phyloP scores from a whole-genome alignment of 2,797 vertebrate genomes.

The Parauchenoglanis punctatus region DNA sequence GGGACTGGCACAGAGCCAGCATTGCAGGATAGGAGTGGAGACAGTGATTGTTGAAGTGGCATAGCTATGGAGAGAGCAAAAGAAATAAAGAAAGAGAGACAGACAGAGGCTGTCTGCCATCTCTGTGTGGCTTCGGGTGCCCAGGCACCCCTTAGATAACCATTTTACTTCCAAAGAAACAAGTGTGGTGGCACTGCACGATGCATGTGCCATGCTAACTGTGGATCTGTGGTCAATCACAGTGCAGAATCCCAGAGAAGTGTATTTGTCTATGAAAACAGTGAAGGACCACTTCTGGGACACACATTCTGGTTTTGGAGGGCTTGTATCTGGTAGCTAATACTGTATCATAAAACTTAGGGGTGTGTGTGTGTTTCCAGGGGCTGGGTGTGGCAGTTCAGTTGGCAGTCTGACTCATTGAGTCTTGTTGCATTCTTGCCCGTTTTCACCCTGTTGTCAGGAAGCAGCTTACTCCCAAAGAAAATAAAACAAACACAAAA shows the following conservation, averaged over 20 bases:
- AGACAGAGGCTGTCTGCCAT: conserved; percentile 55
- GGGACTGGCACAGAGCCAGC: conserved; percentile 82
- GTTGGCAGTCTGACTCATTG: conserved; percentile 68
- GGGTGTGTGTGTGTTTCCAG: conserved; percentile 61
- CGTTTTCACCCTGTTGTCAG: conserved; percentile 77
- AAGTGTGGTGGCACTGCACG: conserved; percentile 70
- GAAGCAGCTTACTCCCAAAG: conserved; percentile 70
- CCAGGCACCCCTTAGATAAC: conserved; percentile 79
- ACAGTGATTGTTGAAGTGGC: conserved; percentile 84
- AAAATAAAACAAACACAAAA: conserved; percentile 70
- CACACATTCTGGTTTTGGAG: conserved; percentile 12
- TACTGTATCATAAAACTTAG: conserved; percentile 33
- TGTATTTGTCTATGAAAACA: conserved; percentile 19
- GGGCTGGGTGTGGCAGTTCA: conserved; percentile 53
- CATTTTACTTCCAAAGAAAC: conserved; percentile 83
- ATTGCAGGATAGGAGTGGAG: conserved; percentile 77
- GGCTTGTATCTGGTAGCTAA: neutral
- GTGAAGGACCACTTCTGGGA: neutral
- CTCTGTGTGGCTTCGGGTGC: conserved; percentile 75
- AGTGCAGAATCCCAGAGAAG: conserved; percentile 60
- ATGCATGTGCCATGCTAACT: conserved; percentile 72
- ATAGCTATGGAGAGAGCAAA: conserved; percentile 65
- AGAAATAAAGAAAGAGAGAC: conserved; percentile 47
- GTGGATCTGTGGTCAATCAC: conserved; percentile 76
- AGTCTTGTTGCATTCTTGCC: conserved; percentile 76